Base-by-base conservation (phyloP, 2,797 vertebrate genomes). In the Melanotaenia pygmaea region DNA sequence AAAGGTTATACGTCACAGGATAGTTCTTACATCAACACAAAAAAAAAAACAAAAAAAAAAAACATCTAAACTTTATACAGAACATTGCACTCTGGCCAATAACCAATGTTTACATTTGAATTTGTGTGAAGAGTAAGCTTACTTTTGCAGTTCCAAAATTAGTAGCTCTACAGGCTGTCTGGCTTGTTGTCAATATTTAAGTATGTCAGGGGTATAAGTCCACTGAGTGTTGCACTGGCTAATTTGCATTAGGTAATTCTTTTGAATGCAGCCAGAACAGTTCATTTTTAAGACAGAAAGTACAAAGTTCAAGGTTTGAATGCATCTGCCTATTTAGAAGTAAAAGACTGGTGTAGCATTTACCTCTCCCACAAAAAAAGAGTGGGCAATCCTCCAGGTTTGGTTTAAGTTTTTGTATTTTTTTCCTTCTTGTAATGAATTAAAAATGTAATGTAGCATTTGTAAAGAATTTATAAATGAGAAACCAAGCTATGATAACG, bases 121-220 rank as follows among this genome's bases (percentile, higher is more conserved):
- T 70, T 51, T 53, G 24, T 28, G 58, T 61, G 26, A 83, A 74
- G 69, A 63, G 24, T 47, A 45, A 32, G 16, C 9, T 35, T 60
- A 50, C 30, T 57, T 37, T 22, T 56, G 32, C 32, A 64, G 62
- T 59, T 59, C 64, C 62, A 70, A 73, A 76, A 70, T 67, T 30
- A 86, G 70, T 66, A 40, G 58, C 47, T 35, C 37, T 56, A 54
- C 38, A 34, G 77, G 64, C 50, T 61, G 26, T 37, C 35, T 68
- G 72, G 72, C 77, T 38, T 5, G 35, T 5, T 37, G 72, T 38
- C 83, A 63, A 70, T 50, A 6, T 5, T 43, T 69, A 68, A 76
- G 77, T 79, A 74, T 78, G 81, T 76, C 74, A 83, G 50, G 22
- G 64, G 76, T 77, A 67, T n/a, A 66, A 63, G 75, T 60, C 67